Conservation (phyloP, 2,888 invertebrate genomes). For the Agriopis aurantiaria region DNA sequence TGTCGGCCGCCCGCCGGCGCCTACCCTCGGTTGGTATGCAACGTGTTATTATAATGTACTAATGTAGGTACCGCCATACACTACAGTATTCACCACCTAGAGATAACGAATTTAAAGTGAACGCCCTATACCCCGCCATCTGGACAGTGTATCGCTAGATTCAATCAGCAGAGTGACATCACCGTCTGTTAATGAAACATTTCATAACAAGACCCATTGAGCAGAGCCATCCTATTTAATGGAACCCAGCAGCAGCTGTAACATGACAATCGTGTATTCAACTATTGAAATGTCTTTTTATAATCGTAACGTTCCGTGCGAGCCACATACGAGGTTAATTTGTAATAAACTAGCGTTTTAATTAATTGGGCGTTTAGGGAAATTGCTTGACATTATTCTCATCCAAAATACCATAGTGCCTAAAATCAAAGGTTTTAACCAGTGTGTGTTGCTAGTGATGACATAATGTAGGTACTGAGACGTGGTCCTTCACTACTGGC, state of each 20-base stretch:
- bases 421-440: background rate
- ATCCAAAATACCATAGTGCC: background rate
- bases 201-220: slow-evolving; percentile 22
- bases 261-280: slow-evolving; percentile 9
- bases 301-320: too few relatives aligned
- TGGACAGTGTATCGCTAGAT: slow-evolving; percentile 21
- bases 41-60: too few relatives aligned
- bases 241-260: background rate
- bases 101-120: background rate
- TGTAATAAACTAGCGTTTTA: too few relatives aligned
- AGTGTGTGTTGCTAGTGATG: too few relatives aligned
- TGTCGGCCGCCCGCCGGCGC: too few relatives aligned
- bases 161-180: slow-evolving; percentile 32
- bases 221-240: slow-evolving; percentile 11
- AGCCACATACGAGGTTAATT: background rate
- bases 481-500: too few relatives aligned
- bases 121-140: slow-evolving; percentile 22
- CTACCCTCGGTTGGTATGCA: too few relatives aligned
- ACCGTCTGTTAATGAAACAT: slow-evolving; percentile 27
- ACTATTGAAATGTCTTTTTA: background rate
- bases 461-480: too few relatives aligned
- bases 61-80: too few relatives aligned
- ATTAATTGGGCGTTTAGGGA: too few relatives aligned
- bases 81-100: too few relatives aligned
- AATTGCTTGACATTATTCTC: too few relatives aligned